These are phyloP conservation scores for Megaptera novaeangliae DNA, from an alignment of 2,113 vertebrate genomes.

Conservation along the genomic window DNA sequence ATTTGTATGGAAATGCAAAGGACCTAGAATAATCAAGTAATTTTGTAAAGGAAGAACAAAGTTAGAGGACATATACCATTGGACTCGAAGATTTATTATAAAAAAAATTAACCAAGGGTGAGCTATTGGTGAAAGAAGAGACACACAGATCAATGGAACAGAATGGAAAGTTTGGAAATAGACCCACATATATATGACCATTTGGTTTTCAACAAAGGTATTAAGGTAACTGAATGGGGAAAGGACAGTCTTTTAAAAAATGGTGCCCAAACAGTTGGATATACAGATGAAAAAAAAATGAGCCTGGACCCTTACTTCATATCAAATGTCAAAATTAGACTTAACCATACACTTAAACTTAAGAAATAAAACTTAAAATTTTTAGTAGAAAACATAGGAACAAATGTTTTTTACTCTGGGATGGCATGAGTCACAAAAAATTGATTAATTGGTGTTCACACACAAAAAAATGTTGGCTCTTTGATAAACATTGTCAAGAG, in stretches of 20 bases:
- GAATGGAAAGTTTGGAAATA: neutral
- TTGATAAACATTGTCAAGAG: neutral
- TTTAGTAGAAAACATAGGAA: neutral
- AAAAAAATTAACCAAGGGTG: neutral
- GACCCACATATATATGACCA: neutral
- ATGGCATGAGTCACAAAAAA: neutral
- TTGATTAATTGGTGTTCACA: neutral
- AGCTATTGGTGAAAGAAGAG: neutral
- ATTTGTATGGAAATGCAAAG: neutral
- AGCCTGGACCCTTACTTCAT: neutral
- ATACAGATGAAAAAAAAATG: neutral
- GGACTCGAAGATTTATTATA: neutral
- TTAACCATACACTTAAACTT: neutral
- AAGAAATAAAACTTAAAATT: neutral
- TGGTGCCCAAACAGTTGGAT: neutral
- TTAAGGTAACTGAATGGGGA: neutral
- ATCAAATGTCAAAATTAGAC: neutral
- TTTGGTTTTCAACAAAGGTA: neutral
- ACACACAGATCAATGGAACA: neutral
- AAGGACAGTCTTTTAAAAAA: neutral
- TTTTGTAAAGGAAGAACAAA: neutral
- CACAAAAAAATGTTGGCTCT: neutral
- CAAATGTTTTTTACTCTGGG: neutral
- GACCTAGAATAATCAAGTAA: neutral
- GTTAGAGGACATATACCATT: neutral